Evolutionary conservation across 2,113 vertebrate species (phyloP).

Genomic region (Psittacus erithacus): DNA sequence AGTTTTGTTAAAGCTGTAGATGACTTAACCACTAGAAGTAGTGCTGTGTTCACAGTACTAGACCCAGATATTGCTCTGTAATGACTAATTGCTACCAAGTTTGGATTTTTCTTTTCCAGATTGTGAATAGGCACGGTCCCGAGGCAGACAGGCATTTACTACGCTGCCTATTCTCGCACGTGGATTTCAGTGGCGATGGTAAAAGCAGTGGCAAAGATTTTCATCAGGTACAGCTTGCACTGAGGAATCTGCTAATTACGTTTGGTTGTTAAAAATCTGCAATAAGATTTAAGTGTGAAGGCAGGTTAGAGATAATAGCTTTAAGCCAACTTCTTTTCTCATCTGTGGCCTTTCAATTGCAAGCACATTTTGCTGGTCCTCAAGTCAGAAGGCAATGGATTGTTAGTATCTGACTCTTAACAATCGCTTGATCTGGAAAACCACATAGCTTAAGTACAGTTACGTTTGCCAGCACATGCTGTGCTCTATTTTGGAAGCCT

Average conservation of each 20-base stretch:
- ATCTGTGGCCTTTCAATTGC: not conserved
- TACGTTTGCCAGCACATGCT: not conserved
- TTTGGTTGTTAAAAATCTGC: not conserved
- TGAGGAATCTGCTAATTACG: not conserved
- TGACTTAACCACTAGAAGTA: not conserved
- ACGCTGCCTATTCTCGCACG: constrained; percentile 99
- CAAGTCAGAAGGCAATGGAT: not conserved
- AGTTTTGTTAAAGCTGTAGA: not conserved
- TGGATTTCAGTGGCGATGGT: constrained; percentile 99
- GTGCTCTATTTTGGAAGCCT: not conserved
- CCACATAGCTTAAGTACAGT: not conserved
- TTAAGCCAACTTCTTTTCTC: not conserved
- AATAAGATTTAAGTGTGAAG: not conserved
- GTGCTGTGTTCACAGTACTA: not conserved
- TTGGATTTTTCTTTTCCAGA: constrained; percentile 71
- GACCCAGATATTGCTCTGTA: not conserved
- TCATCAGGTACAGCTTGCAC: constrained; percentile 89
- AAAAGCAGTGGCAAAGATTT: constrained; percentile 99
- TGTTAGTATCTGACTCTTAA: not conserved
- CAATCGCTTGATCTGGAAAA: not conserved
- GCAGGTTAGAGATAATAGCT: not conserved
- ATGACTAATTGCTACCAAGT: not conserved
- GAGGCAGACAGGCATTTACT: constrained; percentile 99
- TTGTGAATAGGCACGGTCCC: constrained; percentile 99
- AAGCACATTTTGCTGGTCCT: not conserved